A percentile compares a stretch with the other conserved stretches of the same genome.
phyloP scores from a whole-genome alignment of 1,140 invertebrate species.

The Anastrepha ludens region DNA sequence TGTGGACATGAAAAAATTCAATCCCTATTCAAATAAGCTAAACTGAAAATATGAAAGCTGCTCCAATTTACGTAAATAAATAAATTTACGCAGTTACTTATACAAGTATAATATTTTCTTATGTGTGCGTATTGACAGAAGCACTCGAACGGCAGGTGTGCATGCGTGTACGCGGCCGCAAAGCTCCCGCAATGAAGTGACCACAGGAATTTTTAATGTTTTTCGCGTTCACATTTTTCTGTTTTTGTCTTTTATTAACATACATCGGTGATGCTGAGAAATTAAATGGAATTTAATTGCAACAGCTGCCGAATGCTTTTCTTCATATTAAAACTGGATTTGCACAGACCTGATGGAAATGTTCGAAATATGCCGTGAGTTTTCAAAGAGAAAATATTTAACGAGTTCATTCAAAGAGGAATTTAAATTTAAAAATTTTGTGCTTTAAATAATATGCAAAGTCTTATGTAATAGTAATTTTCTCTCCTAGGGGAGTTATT shows the following conservation, averaged over 20 bases:
- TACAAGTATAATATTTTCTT: background rate
- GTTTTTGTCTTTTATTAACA: background rate
- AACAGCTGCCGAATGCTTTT: background rate
- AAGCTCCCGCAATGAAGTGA: constrained; percentile 5
- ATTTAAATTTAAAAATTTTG: too few relatives aligned
- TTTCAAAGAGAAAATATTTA: too few relatives aligned
- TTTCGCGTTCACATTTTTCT: background rate
- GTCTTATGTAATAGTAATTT: too few relatives aligned
- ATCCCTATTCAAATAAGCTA: background rate
- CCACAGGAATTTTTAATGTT: constrained; percentile 13
- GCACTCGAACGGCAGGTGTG: background rate
- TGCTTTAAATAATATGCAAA: too few relatives aligned
- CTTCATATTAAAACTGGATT: background rate
- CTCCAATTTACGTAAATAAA: background rate
- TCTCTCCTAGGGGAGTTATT: too few relatives aligned
- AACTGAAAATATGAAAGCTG: background rate
- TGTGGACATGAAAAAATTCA: too few relatives aligned
- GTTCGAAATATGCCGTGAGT: background rate
- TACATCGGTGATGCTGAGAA: background rate
- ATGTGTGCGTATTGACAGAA: too few relatives aligned
- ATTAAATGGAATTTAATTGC: background rate
- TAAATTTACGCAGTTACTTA: background rate
- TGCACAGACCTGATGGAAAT: background rate
- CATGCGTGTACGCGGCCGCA: background rate
- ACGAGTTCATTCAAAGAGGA: too few relatives aligned